Base-by-base conservation (phyloP, 2,113 vertebrate genomes). In the Spizaetus ornatus region DNA sequence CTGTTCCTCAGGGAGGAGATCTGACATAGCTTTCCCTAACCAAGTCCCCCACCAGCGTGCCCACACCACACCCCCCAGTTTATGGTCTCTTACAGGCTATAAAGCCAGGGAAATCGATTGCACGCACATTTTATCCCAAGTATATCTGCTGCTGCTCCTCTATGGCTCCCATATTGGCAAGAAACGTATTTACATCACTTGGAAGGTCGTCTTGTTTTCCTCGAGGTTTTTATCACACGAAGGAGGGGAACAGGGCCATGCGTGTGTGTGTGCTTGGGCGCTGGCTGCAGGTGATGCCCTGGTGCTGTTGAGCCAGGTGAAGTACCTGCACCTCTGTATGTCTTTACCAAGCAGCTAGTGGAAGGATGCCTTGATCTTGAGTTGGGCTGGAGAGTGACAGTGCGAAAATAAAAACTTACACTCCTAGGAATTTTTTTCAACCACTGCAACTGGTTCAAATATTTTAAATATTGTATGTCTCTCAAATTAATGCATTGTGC, bases 181-280 rank as follows among this genome's bases (percentile, higher is more conserved):
- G 53, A 62, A 62, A 38, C 7, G 10, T 26, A 38, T 61, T 17
- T 48, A 31, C 50, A 65, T 70, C 4, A 0, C 45, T 48, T 38
- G 69, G 45, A 66, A 58, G 27, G 38, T 50, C 1, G 0, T 58
- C 79, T 63, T 50, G 21, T 20, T 67, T 73, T 87, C 73, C 47
- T 72, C 0, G 1, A 52, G 67, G 25, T 13, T 34, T 72, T 56
- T 56, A 20, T 53, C 16, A 4, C 5, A 8, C 0, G 5, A 45
- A 88, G 52, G 66, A 66, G 59, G 40, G 3, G 6, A 42, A 19
- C 29, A n/a, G 42, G 32, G 14, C 32, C 27, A 11, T 0, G 6
- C 0, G 2, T 18, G 29, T 56, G 59, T 1, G 0, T 31, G n/a
- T 1, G 5, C 58, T 11, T 2, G 1, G 43, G 36, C 13, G 27